Percentiles rank a stretch among this genome's conserved stretches.
These are phyloP conservation scores for Coranthus polyacanthus DNA, from an alignment of 2,797 vertebrate genomes.

Conservation along the genomic window DNA sequence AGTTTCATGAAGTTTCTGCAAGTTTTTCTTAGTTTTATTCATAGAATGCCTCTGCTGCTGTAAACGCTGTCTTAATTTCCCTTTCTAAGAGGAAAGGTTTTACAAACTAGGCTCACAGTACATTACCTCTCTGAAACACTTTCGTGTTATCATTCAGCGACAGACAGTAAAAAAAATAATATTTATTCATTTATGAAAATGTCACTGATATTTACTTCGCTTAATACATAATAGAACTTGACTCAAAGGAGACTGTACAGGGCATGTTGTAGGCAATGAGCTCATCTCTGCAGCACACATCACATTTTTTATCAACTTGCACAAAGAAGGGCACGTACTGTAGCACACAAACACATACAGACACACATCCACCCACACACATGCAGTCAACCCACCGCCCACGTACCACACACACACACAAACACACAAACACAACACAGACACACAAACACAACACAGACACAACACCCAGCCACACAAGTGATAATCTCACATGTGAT, in stretches of 20 bases:
- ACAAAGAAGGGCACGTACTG: slow-evolving; percentile 4
- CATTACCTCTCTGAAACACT: not conserved
- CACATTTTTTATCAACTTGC: slow-evolving; percentile 1
- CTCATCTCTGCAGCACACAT: slow-evolving; percentile 23
- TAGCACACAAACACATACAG: slow-evolving; percentile 22
- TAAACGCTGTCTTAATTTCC: no score
- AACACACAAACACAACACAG: slow-evolving; percentile 10
- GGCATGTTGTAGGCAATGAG: no score
- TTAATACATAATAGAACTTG: not conserved
- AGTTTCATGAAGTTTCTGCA: no score
- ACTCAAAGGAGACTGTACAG: no score
- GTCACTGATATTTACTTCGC: slow-evolving; percentile 9
- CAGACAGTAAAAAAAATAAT: not conserved
- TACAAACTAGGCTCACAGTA: not conserved
- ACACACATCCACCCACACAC: slow-evolving; percentile 20
- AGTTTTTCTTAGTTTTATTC: no score
- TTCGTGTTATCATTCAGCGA: no score
- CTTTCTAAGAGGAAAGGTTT: no score
- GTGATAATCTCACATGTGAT: slow-evolving; percentile 65
- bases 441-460: slow-evolving; percentile 8
- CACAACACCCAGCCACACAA: slow-evolving; percentile 30
- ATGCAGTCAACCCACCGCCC: slow-evolving; percentile 1
- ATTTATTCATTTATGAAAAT: slow-evolving; percentile 2
- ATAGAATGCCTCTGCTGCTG: no score
- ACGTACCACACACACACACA: slow-evolving; percentile 20